phyloP scores from a whole-genome alignment of 2,113 vertebrate genomes.

The Esox niger region DNA sequence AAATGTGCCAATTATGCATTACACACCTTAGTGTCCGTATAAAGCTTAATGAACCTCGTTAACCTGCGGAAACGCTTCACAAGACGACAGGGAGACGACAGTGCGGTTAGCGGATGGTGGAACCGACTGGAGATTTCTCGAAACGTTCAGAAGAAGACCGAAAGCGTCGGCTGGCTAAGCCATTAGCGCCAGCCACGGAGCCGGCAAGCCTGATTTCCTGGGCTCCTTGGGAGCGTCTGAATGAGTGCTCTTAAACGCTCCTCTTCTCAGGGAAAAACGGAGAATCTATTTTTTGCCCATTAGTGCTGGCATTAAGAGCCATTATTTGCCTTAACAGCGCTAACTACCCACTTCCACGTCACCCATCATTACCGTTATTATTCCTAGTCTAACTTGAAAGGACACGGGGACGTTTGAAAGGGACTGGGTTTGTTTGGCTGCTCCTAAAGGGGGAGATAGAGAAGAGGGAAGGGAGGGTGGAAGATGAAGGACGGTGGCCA shows the following conservation, averaged over 20 bases:
- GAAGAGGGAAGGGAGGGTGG: neutral
- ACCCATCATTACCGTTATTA: slow-evolving; percentile 61
- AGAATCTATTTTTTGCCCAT: slow-evolving; percentile 62
- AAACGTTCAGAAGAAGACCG: slow-evolving; percentile 9
- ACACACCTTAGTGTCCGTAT: slow-evolving; percentile 18
- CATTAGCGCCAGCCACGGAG: slow-evolving; percentile 30
- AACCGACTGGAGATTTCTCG: slow-evolving; percentile 18
- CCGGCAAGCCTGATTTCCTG: slow-evolving; percentile 21
- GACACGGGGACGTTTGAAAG: slow-evolving; percentile 52
- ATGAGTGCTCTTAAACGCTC: slow-evolving; percentile 59
- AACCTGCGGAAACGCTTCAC: slow-evolving; percentile 18
- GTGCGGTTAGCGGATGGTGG: neutral
- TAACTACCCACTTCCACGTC: slow-evolving; percentile 53
- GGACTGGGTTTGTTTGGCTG: slow-evolving; percentile 41
- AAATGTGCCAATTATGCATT: slow-evolving; percentile 8
- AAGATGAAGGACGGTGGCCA: neutral
- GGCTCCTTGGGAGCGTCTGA: slow-evolving; percentile 34
- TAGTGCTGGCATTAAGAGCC: slow-evolving; percentile 64
- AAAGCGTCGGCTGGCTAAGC: slow-evolving; percentile 22
- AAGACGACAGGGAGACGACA: neutral
- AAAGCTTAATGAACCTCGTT: slow-evolving; percentile 26
- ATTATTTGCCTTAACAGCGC: slow-evolving; percentile 58
- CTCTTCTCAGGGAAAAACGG: slow-evolving; percentile 42
- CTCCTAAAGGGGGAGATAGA: slow-evolving; percentile 30
- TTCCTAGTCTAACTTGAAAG: slow-evolving; percentile 63